These are phyloP conservation scores for Lytechinus variegatus DNA, from an alignment of 35 echinoderm and acorn worm genomes.

Conservation along the genomic window DNA sequence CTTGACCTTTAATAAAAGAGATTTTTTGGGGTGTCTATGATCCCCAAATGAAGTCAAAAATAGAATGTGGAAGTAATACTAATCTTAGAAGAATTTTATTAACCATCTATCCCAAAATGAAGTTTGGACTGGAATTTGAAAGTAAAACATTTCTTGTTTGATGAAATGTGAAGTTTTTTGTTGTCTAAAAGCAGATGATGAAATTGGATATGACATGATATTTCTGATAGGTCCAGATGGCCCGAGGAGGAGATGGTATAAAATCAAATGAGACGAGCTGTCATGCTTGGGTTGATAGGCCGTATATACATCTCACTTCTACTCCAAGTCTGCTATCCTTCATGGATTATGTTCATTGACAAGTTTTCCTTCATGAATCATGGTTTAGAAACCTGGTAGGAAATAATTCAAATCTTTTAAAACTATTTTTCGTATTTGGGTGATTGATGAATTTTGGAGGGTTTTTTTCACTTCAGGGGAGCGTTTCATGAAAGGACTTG, in stretches of 20 bases:
- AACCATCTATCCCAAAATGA: not conserved
- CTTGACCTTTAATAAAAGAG: too few species aligned
- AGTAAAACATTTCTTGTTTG: not conserved
- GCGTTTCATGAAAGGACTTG: too few species aligned
- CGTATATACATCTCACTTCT: not conserved
- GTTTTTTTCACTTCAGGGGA: too few species aligned
- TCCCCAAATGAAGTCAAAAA: too few species aligned
- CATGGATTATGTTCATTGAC: not conserved
- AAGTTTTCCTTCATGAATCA: not conserved
- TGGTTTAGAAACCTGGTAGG: too few species aligned
- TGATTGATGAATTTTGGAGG: too few species aligned
- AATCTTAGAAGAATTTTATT: too few species aligned
- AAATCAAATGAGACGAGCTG: not conserved
- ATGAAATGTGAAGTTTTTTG: not conserved
- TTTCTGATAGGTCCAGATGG: slow-evolving; percentile 1
- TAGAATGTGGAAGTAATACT: too few species aligned
- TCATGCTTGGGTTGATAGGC: not conserved
- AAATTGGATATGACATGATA: not conserved
- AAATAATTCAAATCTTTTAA: too few species aligned
- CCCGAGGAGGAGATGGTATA: slow-evolving; percentile 8
- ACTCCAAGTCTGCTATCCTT: not conserved
- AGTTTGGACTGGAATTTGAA: not conserved
- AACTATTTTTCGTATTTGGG: too few species aligned
- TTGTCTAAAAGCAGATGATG: not conserved
- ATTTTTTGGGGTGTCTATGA: too few species aligned